These are phyloP conservation scores for Trididemnum miniatum DNA, from an alignment of 23 tunicate species.

Conservation along the genomic window DNA sequence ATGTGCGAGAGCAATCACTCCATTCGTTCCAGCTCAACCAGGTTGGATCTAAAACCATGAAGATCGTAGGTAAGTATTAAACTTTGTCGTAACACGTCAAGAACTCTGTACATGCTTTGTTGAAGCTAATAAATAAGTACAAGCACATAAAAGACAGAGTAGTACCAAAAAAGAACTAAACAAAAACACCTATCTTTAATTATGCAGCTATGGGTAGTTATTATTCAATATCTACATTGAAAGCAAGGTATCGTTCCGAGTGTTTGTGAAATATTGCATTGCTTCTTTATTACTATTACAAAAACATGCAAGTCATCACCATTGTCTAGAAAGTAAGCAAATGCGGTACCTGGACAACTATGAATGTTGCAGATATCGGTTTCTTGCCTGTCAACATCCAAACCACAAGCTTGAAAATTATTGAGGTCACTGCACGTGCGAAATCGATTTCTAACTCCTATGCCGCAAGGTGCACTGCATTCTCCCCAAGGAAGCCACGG, in stretches of 20 bases:
- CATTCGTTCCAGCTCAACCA: conserved; percentile 23
- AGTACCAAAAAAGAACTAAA: no score
- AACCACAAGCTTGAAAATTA: neutral
- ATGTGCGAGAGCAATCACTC: conserved; percentile 1
- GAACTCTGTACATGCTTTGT: no score
- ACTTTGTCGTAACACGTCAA: no score
- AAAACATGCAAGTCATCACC: no score
- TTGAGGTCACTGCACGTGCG: neutral
- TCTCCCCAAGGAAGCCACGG: neutral
- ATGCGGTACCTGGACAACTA: neutral
- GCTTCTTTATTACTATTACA: neutral
- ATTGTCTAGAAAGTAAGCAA: neutral
- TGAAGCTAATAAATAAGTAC: no score
- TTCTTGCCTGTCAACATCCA: neutral
- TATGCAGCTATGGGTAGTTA: no score
- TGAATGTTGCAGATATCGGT: neutral
- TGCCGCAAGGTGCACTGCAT: neutral
- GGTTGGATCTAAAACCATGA: neutral
- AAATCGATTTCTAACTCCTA: neutral
- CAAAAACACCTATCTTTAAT: no score
- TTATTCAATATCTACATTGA: no score
- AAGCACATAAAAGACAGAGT: no score
- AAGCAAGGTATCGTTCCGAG: neutral
- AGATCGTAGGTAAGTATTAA: no score
- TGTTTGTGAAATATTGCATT: neutral